These are phyloP conservation scores for Pseudomyrmex gracilis DNA, from an alignment of 1,140 invertebrate genomes.

Conservation along the genomic window DNA sequence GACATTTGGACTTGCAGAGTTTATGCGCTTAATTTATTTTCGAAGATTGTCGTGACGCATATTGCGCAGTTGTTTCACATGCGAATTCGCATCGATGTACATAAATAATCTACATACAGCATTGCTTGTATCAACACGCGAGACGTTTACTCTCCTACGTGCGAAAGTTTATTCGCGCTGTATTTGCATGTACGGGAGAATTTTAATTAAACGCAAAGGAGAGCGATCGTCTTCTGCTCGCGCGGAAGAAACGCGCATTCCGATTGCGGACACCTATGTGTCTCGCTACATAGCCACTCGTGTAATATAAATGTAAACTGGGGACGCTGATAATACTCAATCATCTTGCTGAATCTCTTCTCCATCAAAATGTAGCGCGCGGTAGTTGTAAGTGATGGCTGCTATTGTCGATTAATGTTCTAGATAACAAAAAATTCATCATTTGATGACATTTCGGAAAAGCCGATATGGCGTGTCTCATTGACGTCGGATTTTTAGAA, in stretches of 20 bases:
- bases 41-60: background rate
- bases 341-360: conserved; percentile 46
- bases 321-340: conserved; percentile 27
- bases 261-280: conserved; percentile 21
- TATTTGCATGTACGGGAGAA: conserved; percentile 24
- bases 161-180: conserved; percentile 8
- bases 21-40: conserved; percentile 13
- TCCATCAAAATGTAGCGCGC: background rate
- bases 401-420: conserved; percentile 48
- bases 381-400: background rate
- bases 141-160: conserved; percentile 10
- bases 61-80: conserved; percentile 13
- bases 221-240: conserved; percentile 7
- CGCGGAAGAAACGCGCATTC: background rate
- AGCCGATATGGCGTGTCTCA: background rate
- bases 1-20: background rate
- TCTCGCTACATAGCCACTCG: conserved; percentile 18
- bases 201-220: conserved; percentile 2
- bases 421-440: conserved; percentile 41
- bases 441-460: conserved; percentile 11
- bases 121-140: conserved; percentile 6
- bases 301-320: conserved; percentile 32
- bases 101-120: conserved; percentile 36
- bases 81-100: conserved; percentile 27
- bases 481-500: conserved; percentile 11